Conservation (phyloP, 1,140 invertebrate genomes). For the Tetraneura akinire region DNA sequence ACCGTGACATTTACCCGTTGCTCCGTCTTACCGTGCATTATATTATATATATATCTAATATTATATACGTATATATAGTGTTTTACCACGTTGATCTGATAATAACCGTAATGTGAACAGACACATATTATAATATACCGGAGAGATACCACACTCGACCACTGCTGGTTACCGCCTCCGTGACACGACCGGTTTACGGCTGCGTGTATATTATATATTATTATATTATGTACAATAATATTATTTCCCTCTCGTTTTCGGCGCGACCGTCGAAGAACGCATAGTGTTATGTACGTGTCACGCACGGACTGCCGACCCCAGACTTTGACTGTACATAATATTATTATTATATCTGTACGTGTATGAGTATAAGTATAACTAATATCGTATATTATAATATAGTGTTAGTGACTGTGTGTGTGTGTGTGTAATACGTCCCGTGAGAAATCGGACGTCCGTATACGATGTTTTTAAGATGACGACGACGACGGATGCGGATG, state of each 20-base stretch:
- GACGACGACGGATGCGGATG: too few relatives aligned
- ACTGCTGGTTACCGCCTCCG: not conserved
- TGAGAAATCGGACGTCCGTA: slow-evolving; percentile 28
- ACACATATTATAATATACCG: not conserved
- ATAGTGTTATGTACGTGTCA: not conserved
- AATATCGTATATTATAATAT: too few relatives aligned
- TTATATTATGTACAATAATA: not conserved
- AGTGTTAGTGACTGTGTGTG: too few relatives aligned
- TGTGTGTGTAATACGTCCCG: too few relatives aligned
- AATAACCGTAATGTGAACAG: slow-evolving; percentile 45
- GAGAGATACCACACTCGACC: not conserved
- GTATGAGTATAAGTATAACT: too few relatives aligned
- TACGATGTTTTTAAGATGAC: too few relatives aligned
- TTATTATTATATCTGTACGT: too few relatives aligned
- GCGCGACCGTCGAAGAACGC: not conserved
- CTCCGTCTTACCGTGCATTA: not conserved
- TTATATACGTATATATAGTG: not conserved
- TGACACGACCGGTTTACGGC: slow-evolving; percentile 13
- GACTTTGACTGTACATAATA: not conserved
- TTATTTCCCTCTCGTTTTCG: slow-evolving; percentile 25
- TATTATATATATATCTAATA: too few relatives aligned
- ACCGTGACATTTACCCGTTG: slow-evolving; percentile 15
- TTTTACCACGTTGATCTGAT: slow-evolving; percentile 26
- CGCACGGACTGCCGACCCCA: slow-evolving; percentile 20
- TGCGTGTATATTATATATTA: not conserved